These are phyloP conservation scores for Caenorhabditis drosophilae DNA, from an alignment of 2,888 invertebrate genomes.

Conservation along the genomic window DNA sequence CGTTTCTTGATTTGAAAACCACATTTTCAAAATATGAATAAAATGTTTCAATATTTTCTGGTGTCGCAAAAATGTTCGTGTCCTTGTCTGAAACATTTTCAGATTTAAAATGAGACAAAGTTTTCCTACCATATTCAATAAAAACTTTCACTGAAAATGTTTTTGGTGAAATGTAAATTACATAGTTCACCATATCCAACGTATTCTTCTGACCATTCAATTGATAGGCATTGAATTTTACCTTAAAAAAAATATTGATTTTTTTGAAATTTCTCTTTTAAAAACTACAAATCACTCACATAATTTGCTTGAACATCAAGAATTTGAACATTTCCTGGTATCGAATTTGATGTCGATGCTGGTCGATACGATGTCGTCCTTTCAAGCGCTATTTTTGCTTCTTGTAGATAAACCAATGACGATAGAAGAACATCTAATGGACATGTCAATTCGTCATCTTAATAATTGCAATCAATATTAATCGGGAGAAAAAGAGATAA, in stretches of 20 bases:
- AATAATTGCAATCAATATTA: not conserved
- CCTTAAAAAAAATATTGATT: not conserved
- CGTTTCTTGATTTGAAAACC: conserved; percentile 21
- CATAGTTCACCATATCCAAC: conserved; percentile 23
- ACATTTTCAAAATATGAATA: conserved; percentile 28
- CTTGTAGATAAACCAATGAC: conserved; percentile 28
- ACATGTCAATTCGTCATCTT: conserved; percentile 31
- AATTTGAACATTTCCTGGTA: conserved; percentile 12
- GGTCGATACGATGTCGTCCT: conserved; percentile 18
- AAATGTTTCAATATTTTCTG: conserved; percentile 19
- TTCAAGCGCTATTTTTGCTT: conserved; percentile 19
- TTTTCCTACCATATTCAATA: conserved; percentile 21
- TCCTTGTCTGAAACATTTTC: conserved; percentile 30
- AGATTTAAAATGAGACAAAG: not conserved
- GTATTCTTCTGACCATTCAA: conserved; percentile 20
- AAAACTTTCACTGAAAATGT: conserved; percentile 19
- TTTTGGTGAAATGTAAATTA: conserved; percentile 23
- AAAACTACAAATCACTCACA: not conserved
- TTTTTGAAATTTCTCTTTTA: too few species aligned
- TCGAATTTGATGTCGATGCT: not conserved
- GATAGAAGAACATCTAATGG: conserved; percentile 47
- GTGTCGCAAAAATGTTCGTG: conserved; percentile 17
- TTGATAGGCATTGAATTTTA: conserved; percentile 18
- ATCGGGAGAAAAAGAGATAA: too few species aligned
- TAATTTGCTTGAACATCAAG: conserved; percentile 13